Evolutionary conservation across 1,140 invertebrate genomes (phyloP).

Genomic region (Rhopalosiphum maidis): DNA sequence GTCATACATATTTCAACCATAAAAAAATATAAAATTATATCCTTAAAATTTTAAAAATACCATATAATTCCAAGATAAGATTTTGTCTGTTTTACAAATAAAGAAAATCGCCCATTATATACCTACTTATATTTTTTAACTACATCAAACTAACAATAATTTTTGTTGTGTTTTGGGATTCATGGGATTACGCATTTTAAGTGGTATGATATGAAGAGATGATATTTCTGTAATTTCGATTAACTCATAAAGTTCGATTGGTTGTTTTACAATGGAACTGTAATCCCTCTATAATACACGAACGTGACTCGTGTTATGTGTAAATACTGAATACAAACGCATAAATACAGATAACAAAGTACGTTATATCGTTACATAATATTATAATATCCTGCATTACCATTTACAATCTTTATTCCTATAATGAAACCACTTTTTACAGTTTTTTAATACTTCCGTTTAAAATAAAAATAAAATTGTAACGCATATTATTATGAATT

Average conservation of each 20-base stretch:
- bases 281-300: neutral
- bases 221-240: neutral
- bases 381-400: neutral
- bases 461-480: too few relatives aligned
- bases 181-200: neutral
- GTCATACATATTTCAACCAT: neutral
- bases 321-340: neutral
- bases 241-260: neutral
- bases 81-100: neutral
- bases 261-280: constrained; percentile 30
- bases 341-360: neutral
- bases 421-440: neutral
- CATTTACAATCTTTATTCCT: neutral
- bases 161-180: neutral
- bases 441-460: neutral
- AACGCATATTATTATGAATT: neutral
- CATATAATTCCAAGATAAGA: neutral
- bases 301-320: neutral
- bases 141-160: neutral
- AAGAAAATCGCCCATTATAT: neutral
- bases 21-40: neutral
- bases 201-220: neutral
- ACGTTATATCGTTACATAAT: neutral
- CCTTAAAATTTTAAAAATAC: neutral
- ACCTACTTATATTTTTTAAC: neutral